phyloP scores from a whole-genome alignment of 2,113 vertebrate genomes.

The Lophochroa leadbeateri region DNA sequence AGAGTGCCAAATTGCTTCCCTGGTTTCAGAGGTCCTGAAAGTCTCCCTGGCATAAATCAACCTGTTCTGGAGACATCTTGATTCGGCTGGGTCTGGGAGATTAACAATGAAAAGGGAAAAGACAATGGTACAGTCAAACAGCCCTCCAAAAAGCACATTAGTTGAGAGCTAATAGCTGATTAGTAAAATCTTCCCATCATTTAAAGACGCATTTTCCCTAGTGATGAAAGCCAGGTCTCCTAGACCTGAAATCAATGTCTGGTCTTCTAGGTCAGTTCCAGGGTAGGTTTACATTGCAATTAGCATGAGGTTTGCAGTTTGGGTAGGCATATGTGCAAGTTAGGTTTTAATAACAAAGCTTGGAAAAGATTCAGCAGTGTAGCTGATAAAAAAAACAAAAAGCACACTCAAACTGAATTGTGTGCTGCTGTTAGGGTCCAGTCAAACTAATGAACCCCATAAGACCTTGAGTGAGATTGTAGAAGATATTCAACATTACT shows the following conservation, averaged over 20 bases:
- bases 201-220: slow-evolving; percentile 33
- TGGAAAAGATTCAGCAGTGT: not conserved
- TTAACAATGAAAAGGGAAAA: slow-evolving; percentile 15
- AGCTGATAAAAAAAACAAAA: not conserved
- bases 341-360: not conserved
- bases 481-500: not conserved
- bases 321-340: not conserved
- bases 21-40: not conserved
- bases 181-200: slow-evolving; percentile 34
- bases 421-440: not conserved
- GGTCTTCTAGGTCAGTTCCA: not conserved
- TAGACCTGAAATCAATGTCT: slow-evolving; percentile 7
- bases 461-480: not conserved
- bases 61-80: not conserved
- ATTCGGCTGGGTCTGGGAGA: not conserved
- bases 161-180: slow-evolving; percentile 28
- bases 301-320: not conserved
- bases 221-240: slow-evolving; percentile 42
- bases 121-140: slow-evolving; percentile 11
- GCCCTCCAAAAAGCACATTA: not conserved
- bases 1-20: not conserved
- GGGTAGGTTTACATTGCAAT: not conserved
- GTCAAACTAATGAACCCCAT: not conserved
- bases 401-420: not conserved
- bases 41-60: slow-evolving; percentile 31